Evolutionary conservation across 2,113 vertebrate genomes (phyloP).

Genomic region (Otolemur garnettii): DNA sequence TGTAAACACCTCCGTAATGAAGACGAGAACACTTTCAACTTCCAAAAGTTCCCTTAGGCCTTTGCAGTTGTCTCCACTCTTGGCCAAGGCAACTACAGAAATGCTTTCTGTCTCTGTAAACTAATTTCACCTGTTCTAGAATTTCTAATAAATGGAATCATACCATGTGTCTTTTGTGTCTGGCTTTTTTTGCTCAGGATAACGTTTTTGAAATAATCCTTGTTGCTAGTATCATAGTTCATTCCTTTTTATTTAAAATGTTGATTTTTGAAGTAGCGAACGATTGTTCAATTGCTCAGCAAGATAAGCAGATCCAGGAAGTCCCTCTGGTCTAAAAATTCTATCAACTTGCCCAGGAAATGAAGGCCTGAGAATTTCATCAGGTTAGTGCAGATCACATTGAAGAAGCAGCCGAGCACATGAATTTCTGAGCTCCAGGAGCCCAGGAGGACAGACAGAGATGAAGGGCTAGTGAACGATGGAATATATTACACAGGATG

Average conservation of each 20-base stretch:
- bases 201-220: not conserved
- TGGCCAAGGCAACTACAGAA: not conserved
- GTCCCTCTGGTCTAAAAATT: constrained; percentile 20
- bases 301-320: not conserved
- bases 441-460: not conserved
- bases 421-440: constrained; percentile 7
- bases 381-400: not conserved
- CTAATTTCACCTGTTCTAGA: not conserved
- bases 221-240: not conserved
- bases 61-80: not conserved
- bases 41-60: not conserved
- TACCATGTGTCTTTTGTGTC: not conserved
- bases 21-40: not conserved
- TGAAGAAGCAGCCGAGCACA: not conserved
- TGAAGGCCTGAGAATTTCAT: not conserved
- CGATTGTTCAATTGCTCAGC: not conserved
- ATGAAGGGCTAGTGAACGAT: not conserved
- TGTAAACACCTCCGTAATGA: not conserved
- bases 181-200: not conserved
- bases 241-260: constrained; percentile 47
- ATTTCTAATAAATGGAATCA: not conserved
- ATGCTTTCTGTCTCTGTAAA: not conserved
- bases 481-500: not conserved
- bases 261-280: constrained; percentile 14
- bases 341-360: constrained; percentile 45